These are phyloP conservation scores for Neomonachus schauinslandi DNA, from an alignment of 2,113 vertebrate genomes.

Conservation along the genomic window DNA sequence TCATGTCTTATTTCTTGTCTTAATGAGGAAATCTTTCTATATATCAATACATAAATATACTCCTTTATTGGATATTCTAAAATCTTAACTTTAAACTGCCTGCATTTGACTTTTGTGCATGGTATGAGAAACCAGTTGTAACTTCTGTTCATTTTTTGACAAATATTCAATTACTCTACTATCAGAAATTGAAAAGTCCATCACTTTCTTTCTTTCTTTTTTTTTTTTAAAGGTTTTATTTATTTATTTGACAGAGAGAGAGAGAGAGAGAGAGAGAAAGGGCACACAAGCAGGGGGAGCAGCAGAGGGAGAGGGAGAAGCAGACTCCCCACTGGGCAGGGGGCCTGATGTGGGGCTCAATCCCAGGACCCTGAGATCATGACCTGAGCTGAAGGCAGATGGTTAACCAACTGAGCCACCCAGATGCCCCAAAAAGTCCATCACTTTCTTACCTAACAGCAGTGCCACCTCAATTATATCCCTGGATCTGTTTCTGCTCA, in stretches of 20 bases:
- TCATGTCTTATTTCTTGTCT: background rate
- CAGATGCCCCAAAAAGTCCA: background rate
- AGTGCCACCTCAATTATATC: background rate
- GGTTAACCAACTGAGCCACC: too few species aligned
- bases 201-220: background rate
- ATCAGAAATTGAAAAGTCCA: background rate
- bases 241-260: too few species aligned
- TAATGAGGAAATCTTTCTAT: background rate
- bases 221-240: too few species aligned
- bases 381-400: too few species aligned
- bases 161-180: background rate
- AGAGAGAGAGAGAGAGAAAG: too few species aligned
- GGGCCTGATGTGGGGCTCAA: too few species aligned
- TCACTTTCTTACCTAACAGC: background rate
- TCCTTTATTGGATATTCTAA: background rate
- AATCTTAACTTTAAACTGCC: slow-evolving; percentile 9
- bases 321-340: too few species aligned
- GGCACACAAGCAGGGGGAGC: too few species aligned
- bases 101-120: background rate
- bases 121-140: background rate
- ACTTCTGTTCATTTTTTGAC: background rate
- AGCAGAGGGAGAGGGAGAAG: too few species aligned
- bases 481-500: background rate
- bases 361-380: too few species aligned
- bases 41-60: background rate